phyloP scores from a whole-genome alignment of 2,888 invertebrate species.

The Orchesella flavescens region DNA sequence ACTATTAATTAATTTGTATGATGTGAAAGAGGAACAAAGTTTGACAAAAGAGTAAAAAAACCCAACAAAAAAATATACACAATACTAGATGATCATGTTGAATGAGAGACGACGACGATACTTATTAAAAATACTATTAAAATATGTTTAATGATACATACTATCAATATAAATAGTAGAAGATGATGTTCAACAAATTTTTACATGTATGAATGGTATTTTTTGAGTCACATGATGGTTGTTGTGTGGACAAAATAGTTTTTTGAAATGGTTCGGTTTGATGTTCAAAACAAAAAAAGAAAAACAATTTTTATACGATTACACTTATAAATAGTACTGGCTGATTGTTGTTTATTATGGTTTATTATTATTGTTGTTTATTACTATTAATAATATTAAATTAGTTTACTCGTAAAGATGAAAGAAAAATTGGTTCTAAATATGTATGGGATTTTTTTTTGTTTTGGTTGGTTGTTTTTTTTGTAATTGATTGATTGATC shows the following conservation, averaged over 20 bases:
- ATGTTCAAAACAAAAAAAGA: conserved; percentile 54
- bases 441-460: conserved; percentile 50
- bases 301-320: conserved; percentile 66
- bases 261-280: conserved; percentile 62
- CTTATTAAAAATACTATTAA: conserved; percentile 51
- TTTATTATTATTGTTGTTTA: conserved; percentile 52
- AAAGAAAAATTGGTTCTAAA: conserved; percentile 57
- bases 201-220: conserved; percentile 64
- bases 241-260: conserved; percentile 53
- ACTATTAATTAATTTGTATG: conserved; percentile 58
- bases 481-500: conserved; percentile 47
- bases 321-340: conserved; percentile 66
- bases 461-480: conserved; percentile 53
- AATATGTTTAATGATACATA: conserved; percentile 22
- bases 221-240: conserved; percentile 64
- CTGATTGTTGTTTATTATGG: conserved; percentile 59
- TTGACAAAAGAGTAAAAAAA: conserved; percentile 55
- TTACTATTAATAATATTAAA: not conserved
- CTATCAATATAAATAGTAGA: conserved; percentile 44
- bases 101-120: conserved; percentile 51
- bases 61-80: not conserved
- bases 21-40: conserved; percentile 51
- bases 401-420: conserved; percentile 32
- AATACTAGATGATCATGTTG: conserved; percentile 42
- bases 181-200: conserved; percentile 65